Conservation (phyloP, 23 tunicate genomes). For the Phallusia fumigata region DNA sequence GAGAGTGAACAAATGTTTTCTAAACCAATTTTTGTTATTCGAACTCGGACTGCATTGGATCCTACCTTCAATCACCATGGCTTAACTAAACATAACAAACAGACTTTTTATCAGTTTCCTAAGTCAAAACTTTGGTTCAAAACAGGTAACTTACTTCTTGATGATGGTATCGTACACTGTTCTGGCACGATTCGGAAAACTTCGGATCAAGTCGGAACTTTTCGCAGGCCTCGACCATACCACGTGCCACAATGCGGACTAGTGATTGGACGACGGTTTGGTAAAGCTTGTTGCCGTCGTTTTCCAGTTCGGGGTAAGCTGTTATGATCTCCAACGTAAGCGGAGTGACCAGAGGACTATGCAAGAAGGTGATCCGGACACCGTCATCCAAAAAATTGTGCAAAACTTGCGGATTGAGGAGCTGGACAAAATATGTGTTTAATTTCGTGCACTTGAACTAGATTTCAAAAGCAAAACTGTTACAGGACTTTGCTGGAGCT, state of each 20-base stretch:
- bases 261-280: constrained; percentile 30
- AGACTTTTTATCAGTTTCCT: too few species aligned
- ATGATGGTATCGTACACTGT: neutral
- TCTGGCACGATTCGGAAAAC: neutral
- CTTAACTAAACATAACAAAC: too few species aligned
- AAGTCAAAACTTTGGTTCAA: too few species aligned
- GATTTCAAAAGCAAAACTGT: too few species aligned
- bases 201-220: constrained; percentile 7
- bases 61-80: too few species aligned
- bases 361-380: constrained; percentile 49
- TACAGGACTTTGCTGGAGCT: too few species aligned
- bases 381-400: constrained; percentile 55
- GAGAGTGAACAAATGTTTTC: too few species aligned
- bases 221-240: constrained; percentile 29
- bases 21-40: too few species aligned
- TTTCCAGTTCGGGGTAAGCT: constrained; percentile 18
- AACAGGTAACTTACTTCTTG: neutral
- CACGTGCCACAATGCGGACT: constrained; percentile 20
- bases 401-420: constrained; percentile 44
- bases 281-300: constrained; percentile 34
- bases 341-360: constrained; percentile 55
- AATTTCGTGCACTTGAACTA: too few species aligned
- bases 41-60: too few species aligned
- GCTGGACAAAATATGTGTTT: constrained; percentile 23
- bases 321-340: constrained; percentile 28